phyloP scores from a whole-genome alignment of 2,888 invertebrate genomes.

The Dryobota labecula region DNA sequence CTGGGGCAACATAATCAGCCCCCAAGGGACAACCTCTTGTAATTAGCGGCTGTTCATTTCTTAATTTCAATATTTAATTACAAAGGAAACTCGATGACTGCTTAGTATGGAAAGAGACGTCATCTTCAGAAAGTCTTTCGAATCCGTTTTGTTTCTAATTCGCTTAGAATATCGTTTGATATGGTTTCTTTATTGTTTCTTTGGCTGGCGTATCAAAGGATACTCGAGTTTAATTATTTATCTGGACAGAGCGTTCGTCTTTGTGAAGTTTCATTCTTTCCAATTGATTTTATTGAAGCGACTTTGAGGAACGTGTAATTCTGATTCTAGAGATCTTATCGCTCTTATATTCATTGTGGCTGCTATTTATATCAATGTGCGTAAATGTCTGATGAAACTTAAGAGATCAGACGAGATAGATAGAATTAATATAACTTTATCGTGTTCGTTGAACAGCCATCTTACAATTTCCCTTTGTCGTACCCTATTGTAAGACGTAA shows the following conservation, averaged over 20 bases:
- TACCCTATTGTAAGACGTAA: slow-evolving; percentile 83
- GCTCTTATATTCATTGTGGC: not conserved
- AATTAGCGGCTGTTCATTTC: slow-evolving; percentile 91
- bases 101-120: slow-evolving; percentile 86
- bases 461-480: slow-evolving; percentile 84
- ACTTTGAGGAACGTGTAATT: slow-evolving; percentile 6
- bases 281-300: slow-evolving; percentile 50
- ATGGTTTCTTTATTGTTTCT: slow-evolving; percentile 83
- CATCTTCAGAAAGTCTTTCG: slow-evolving; percentile 88
- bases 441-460: slow-evolving; percentile 78
- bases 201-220: slow-evolving; percentile 83
- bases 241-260: slow-evolving; percentile 53
- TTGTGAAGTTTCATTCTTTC: slow-evolving; percentile 55
- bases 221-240: slow-evolving; percentile 71
- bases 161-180: slow-evolving; percentile 80
- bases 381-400: slow-evolving; percentile 14
- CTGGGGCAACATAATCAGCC: slow-evolving; percentile 88
- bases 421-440: slow-evolving; percentile 82
- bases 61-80: slow-evolving; percentile 92
- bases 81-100: slow-evolving; percentile 91
- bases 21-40: slow-evolving; percentile 90
- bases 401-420: slow-evolving; percentile 56
- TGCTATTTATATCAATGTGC: not conserved
- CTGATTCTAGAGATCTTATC: slow-evolving; percentile 19
- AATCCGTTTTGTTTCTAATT: slow-evolving; percentile 86